Percentiles rank a stretch among this genome's conserved stretches.
Conservation (phyloP, 2,888 invertebrate species). For the Brachylomia viminalis region DNA sequence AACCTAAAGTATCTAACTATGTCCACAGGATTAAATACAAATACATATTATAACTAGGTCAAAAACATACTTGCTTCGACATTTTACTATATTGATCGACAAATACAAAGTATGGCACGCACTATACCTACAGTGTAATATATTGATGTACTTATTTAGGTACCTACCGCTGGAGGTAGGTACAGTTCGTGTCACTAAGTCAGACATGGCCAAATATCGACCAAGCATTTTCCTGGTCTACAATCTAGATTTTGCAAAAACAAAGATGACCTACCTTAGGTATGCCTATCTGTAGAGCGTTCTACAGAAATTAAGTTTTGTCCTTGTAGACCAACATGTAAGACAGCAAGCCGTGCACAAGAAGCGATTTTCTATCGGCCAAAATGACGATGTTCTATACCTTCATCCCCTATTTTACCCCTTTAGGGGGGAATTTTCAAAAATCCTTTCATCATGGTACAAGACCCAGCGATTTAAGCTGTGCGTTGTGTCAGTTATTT, state of each 20-base stretch:
- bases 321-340: neutral
- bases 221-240: slow-evolving; percentile 6
- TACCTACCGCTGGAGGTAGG: neutral
- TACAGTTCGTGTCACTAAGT: slow-evolving; percentile 20
- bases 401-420: neutral
- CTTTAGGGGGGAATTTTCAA: neutral
- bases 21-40: slow-evolving; percentile 22
- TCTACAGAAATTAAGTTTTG: neutral
- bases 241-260: slow-evolving; percentile 6
- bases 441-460: neutral
- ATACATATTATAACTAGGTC: slow-evolving; percentile 49
- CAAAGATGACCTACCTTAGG: neutral
- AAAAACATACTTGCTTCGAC: slow-evolving; percentile 35
- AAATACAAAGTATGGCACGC: slow-evolving; percentile 20
- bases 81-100: slow-evolving; percentile 37
- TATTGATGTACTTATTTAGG: slow-evolving; percentile 15
- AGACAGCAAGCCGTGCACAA: neutral
- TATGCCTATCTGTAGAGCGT: neutral
- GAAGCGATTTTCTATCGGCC: neutral
- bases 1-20: slow-evolving; percentile 11
- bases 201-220: slow-evolving; percentile 35
- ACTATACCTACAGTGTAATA: slow-evolving; percentile 9
- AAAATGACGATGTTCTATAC: neutral
- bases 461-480: too few species aligned
- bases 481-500: neutral